Conservation (phyloP, 2,888 invertebrate genomes). For the Pecten maximus region DNA sequence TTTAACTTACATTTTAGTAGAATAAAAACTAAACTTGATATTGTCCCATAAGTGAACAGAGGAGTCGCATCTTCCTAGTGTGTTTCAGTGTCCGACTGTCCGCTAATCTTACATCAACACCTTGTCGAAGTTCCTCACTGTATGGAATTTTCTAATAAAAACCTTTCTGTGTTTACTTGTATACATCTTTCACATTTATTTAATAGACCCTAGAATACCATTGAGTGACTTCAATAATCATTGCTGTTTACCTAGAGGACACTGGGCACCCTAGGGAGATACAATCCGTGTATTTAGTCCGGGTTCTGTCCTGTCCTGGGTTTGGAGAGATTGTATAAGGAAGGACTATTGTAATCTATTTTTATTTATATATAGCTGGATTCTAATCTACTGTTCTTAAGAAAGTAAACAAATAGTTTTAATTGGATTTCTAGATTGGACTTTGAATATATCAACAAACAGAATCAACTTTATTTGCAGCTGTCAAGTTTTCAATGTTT, state of each 20-base stretch:
- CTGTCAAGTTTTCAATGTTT: no score
- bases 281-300: not conserved
- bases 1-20: not conserved
- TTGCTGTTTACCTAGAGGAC: not conserved
- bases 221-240: not conserved
- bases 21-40: not conserved
- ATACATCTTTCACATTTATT: not conserved
- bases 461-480: no score
- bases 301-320: not conserved
- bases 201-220: not conserved
- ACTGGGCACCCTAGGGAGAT: not conserved
- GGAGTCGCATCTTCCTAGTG: not conserved
- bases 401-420: slow-evolving; percentile 3
- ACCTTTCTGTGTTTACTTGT: not conserved
- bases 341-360: not conserved
- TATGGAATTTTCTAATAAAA: not conserved
- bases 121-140: not conserved
- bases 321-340: not conserved
- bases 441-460: not conserved
- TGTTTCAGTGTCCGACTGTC: not conserved
- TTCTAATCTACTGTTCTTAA: not conserved
- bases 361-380: not conserved
- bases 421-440: not conserved
- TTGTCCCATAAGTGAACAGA: not conserved
- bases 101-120: not conserved